phyloP scores from a whole-genome alignment of 2,113 vertebrate species.

The Laticauda colubrina region DNA sequence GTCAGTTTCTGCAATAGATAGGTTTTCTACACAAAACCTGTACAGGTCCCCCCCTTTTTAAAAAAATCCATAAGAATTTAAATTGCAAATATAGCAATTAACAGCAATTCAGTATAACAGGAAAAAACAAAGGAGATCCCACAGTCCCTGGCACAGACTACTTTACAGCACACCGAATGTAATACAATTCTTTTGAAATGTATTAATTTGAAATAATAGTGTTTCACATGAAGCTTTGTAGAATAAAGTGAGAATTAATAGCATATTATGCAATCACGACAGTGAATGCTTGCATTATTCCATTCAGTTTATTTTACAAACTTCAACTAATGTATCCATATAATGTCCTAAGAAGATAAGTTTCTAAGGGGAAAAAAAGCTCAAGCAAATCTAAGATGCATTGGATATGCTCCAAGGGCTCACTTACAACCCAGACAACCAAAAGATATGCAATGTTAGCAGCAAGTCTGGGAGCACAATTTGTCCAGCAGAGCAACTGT shows the following conservation, averaged over 20 bases:
- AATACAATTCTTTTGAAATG: constrained; percentile 24
- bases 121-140: constrained; percentile 13
- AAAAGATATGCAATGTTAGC: constrained; percentile 17
- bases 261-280: background rate
- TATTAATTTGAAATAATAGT: constrained; percentile 29
- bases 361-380: background rate
- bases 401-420: constrained; percentile 1
- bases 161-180: constrained; percentile 9
- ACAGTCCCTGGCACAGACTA: background rate
- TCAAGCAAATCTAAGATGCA: background rate
- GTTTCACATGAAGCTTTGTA: constrained; percentile 18
- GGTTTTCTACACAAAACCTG: background rate
- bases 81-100: constrained; percentile 31
- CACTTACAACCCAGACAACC: background rate
- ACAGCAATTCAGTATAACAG: background rate
- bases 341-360: background rate
- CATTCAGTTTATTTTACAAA: constrained; percentile 2
- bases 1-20: background rate
- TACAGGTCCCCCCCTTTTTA: background rate
- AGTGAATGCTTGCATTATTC: background rate
- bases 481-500: constrained; percentile 9
- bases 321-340: constrained; percentile 7
- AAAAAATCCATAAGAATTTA: constrained; percentile 3
- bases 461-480: constrained; percentile 13
- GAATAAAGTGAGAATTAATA: constrained; percentile 13